These are phyloP conservation scores for Tupiocoris notatus DNA, from an alignment of 2,888 invertebrate genomes.

Conservation along the genomic window DNA sequence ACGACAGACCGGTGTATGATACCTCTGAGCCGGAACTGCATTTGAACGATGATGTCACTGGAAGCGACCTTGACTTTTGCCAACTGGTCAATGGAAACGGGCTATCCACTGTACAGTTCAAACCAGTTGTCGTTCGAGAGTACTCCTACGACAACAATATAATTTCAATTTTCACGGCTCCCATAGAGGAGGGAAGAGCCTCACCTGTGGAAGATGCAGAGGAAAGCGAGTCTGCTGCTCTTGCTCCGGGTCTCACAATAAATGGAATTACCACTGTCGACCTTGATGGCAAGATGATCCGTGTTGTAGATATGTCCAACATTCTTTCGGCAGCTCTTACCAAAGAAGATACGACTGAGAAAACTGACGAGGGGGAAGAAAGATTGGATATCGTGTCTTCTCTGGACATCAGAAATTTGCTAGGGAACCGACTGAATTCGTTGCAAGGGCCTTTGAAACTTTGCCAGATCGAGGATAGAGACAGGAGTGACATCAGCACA, in stretches of 20 bases:
- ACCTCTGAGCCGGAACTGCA: not conserved
- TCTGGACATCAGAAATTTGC: conserved; percentile 1
- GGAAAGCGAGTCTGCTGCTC: not conserved
- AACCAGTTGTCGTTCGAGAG: conserved; percentile 21
- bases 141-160: conserved; percentile 20
- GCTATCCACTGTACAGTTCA: conserved; percentile 1
- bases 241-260: not conserved
- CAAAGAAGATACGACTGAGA: not conserved
- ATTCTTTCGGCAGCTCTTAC: not conserved
- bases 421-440: not conserved
- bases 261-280: conserved; percentile 11
- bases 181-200: not conserved
- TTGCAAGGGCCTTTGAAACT: not conserved
- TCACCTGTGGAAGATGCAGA: not conserved
- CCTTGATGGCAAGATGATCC: conserved; percentile 5
- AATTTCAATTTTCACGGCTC: conserved; percentile 5
- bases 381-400: not conserved
- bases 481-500: not conserved
- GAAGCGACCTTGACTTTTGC: conserved; percentile 8
- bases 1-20: not conserved
- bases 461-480: not conserved
- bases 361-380: not conserved
- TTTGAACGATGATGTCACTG: not conserved
- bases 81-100: conserved; percentile 1
- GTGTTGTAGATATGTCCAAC: conserved; percentile 11